Evolutionary conservation across 2,113 vertebrate species (phyloP), one percentile per base, ranked within the genome.

Genomic region (Cololabis saira): DNA sequence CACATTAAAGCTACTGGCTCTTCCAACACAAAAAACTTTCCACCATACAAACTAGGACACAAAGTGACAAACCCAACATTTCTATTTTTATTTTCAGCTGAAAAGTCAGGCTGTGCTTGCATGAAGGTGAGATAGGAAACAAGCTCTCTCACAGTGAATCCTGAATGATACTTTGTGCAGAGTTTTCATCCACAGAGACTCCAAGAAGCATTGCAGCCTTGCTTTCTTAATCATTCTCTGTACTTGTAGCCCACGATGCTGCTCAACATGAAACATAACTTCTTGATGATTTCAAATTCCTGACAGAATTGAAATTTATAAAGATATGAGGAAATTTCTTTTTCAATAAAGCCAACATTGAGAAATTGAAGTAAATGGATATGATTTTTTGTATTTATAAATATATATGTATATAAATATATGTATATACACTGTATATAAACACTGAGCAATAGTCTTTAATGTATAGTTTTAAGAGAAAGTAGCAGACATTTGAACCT

Each of bases 41-140:
- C 4, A 57, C 13, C 44, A 27, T 65, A 8, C 21, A 1, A 55
- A 43, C 30, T 24, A 7, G 41, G 68, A 58, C 40, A 61, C 16
- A 37, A 13, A 19, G 12, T 44, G 21, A n/a, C 56, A 82, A 61
- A 71, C n/a, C 18, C 8, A n/a, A 51, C 43, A 70, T 59, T 68
- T 58, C 15, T 49, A 13, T 52, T 54, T 65, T 63, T 68, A 37
- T 80, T 61, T 79, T 64, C 16, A 37, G 40, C 14, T 63, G 43
- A 80, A 81, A 71, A 55, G 37, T 59, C 59, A 9, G 27, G 49
- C 19, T 59, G 51, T 42, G 21, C 37, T 52, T 76, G 40, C 47
- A 71, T 68, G 50, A 75, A 86, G 71, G 74, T 83, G 80, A 77
- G 69, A 73, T 30, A 27, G 47, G 71, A 75, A 65, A 61, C 42